Base-by-base conservation (phyloP, 1,140 invertebrate species). In the Diuraphis noxia region DNA sequence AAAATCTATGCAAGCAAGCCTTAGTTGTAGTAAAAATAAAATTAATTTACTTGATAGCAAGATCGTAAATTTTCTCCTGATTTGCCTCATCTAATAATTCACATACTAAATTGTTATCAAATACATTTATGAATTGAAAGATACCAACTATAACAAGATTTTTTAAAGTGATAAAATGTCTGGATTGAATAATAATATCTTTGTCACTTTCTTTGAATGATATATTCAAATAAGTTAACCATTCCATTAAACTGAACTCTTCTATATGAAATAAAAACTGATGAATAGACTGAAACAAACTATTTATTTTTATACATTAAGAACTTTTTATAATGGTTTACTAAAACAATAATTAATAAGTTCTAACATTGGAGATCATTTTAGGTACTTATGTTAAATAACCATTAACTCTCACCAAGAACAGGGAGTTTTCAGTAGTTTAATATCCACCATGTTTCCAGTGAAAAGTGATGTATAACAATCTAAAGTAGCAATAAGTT, bases 271-370 rank as follows among this genome's bases (percentile, higher is more conserved):
- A 46, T 86, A 52, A 23, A 49, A 86, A 86, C 34, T 86, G 46
- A 86, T 86, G 30, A 36, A 86, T 86, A 46, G 84, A 86, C 41
- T 86, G 84, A 52, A 86, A 86, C 43, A 86, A 86, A 86, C 84
- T 86, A 36, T 36, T 63, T 63, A n/a, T 63, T 63, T 63, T 56
- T 63, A n/a, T n/a, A n/a, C 13, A n/a, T 63, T 63, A 56, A 0
- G 52, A 56, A 56, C 52, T n/a, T 63, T 63, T 30, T 63, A n/a
- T 63, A n/a, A 63, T 63, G n/a, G 30, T 63, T 30, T 63, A 63
- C 2, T 63, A n/a, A 63, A 63, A 63, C 3, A 63, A 63, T 13
- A 56, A 10, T 30, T 25, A 30, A 56, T 56, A 30, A 10, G 19
- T 56, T 10, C 52, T 56, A 56, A 10, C 25, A 56, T 56, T 30